phyloP scores from a whole-genome alignment of 2,888 invertebrate genomes.

The Pachydiplax longipennis region DNA sequence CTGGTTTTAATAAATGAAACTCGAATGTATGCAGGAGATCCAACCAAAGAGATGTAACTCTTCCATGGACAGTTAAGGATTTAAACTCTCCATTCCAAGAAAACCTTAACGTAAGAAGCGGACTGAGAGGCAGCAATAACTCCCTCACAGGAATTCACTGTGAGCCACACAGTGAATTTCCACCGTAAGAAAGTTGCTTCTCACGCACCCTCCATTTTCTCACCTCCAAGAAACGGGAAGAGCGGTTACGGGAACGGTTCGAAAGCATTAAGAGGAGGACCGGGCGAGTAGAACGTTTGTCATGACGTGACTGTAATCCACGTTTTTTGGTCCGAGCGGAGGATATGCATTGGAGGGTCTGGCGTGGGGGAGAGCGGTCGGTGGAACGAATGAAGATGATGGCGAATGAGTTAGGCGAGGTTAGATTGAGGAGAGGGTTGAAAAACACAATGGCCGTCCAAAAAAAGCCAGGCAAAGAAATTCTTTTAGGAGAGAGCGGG shows the following conservation, averaged over 20 bases:
- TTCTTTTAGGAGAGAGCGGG: neutral
- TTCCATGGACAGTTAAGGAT: no score
- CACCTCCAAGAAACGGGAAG: neutral
- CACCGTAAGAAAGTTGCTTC: neutral
- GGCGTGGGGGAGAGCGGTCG: neutral
- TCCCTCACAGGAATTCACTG: no score
- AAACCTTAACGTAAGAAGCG: no score
- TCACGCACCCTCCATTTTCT: neutral
- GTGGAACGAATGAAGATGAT: neutral
- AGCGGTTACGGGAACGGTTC: neutral
- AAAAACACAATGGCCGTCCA: neutral
- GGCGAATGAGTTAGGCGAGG: neutral
- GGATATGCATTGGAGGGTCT: neutral
- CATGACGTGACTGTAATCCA: neutral
- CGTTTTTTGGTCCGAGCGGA: neutral
- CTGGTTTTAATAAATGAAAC: no score
- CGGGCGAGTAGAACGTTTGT: neutral
- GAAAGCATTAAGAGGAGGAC: neutral
- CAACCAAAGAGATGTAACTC: no score
- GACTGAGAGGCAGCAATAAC: no score
- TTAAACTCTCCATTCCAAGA: no score
- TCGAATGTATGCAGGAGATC: no score
- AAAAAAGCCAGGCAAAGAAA: neutral
- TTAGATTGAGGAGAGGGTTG: neutral
- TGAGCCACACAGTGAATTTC: no score